Evolutionary conservation across 2,888 invertebrate genomes (phyloP).

Genomic region (Dolomedes plantarius): DNA sequence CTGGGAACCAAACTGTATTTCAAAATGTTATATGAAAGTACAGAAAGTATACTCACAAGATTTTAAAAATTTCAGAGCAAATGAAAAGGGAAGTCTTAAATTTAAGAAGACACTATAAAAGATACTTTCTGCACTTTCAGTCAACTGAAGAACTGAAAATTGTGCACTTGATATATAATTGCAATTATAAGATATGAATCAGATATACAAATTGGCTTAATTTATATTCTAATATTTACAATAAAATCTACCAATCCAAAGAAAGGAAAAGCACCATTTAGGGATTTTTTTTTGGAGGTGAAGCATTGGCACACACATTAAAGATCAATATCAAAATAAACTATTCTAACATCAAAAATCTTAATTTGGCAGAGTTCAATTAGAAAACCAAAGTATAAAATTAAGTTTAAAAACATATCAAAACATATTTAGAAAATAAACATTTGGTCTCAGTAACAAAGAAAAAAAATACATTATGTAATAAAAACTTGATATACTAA

Average conservation of each 20-base stretch:
- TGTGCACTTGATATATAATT: not conserved
- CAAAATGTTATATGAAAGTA: not conserved
- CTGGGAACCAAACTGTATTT: not conserved
- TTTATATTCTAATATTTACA: not conserved
- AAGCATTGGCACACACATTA: slow-evolving; percentile 11
- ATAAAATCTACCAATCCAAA: not conserved
- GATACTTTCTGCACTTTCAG: not conserved
- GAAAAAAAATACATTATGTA: too few species aligned
- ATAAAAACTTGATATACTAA: too few species aligned
- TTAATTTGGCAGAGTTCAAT: not conserved
- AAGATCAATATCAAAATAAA: not conserved
- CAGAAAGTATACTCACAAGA: not conserved
- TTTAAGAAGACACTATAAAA: too few species aligned
- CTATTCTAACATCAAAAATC: not conserved
- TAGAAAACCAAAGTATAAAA: not conserved
- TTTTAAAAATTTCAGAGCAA: too few species aligned
- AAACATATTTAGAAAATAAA: too few species aligned
- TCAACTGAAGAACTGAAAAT: not conserved
- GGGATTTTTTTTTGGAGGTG: not conserved
- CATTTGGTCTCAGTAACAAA: too few species aligned
- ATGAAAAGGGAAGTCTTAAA: too few species aligned
- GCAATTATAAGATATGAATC: slow-evolving; percentile 5
- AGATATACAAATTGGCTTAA: not conserved
- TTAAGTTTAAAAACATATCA: too few species aligned
- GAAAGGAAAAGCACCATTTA: not conserved